These are phyloP conservation scores for Drosophila sechellia DNA, from an alignment of 1,140 invertebrate species.

Conservation along the genomic window DNA sequence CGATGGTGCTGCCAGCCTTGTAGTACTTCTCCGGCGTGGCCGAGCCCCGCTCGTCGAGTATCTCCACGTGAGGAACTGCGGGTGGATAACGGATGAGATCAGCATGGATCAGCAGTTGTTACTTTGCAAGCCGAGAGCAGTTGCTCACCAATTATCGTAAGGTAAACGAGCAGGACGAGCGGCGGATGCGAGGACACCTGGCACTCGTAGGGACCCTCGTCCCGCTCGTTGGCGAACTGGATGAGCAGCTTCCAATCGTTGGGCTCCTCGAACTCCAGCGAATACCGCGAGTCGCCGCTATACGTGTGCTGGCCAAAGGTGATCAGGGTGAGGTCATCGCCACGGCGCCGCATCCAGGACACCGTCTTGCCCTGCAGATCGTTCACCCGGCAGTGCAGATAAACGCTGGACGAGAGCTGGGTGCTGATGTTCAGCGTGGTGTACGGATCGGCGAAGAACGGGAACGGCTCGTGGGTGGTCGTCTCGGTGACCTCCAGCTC, in stretches of 20 bases:
- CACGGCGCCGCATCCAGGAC: conserved; percentile 91
- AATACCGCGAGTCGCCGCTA: conserved; percentile 91
- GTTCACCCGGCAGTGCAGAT: conserved; percentile 90
- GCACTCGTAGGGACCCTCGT: conserved; percentile 92
- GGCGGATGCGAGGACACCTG: conserved; percentile 92
- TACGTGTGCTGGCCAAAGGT: conserved; percentile 92
- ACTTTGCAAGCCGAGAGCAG: neutral
- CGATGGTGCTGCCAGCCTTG: conserved; percentile 94
- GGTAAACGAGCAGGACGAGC: conserved; percentile 89
- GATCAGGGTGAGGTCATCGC: conserved; percentile 90
- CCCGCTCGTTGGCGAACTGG: conserved; percentile 89
- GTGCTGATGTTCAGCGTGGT: conserved; percentile 88
- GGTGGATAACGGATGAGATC: neutral
- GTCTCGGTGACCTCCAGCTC: conserved; percentile 83
- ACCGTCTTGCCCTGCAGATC: conserved; percentile 91
- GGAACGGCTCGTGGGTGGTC: conserved; percentile 87
- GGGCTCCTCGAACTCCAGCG: conserved; percentile 89
- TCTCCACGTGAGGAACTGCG: conserved; percentile 93
- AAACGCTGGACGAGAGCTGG: conserved; percentile 88
- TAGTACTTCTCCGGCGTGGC: conserved; percentile 93
- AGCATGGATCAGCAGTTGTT: neutral
- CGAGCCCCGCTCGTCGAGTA: conserved; percentile 91
- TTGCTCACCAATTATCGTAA: conserved; percentile 90
- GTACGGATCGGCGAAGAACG: conserved; percentile 87
- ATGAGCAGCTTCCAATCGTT: conserved; percentile 92